Base-by-base conservation (phyloP, 2,888 invertebrate genomes). In the Sturmia bella region DNA sequence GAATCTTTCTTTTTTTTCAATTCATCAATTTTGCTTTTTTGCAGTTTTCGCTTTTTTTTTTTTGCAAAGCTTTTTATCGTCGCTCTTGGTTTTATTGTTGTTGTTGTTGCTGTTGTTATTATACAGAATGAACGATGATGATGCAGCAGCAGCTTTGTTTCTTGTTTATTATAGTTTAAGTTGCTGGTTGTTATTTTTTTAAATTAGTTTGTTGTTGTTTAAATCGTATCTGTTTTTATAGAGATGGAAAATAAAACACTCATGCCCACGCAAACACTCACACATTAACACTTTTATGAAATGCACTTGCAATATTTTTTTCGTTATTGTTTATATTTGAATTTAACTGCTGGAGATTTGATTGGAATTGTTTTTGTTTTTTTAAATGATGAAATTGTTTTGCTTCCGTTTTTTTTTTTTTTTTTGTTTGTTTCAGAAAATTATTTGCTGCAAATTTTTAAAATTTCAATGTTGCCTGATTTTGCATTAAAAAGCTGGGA, bases 391-490 rank as follows among this genome's bases (percentile, higher is more conserved):
- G 73, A 77, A 84, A 80, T 77, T 83, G 56, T 80, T 77, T 77
- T 79, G 70, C 83, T 84, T 81, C 79, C 79, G 81, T 61, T 84
- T 76, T 39, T 32, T 52, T 27, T 83, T 84, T 81, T 77, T 76
- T 79, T 59, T 84, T 73, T 37, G 27, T 50, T 54, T 63, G 4
- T 56, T 64, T 37, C 45, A 56, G 41, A 45, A 70, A 68, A 63
- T 21, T 21, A 3, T 27, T 52, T 19, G 41, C 41, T 64, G 50
- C 52, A 43, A 24, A 45, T 63, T 56, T 39, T 39, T 13, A 19
- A 41, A 39, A 13, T 63, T 43, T 43, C 41, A 19, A 59, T 15
- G n/a, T 27, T 6, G 17, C 24, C 39, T 7, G 11, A 54, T 45
- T 64, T 45, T 54, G 32, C 32, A 37, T 15, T 17, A 54, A 39